Evolutionary conservation across 2,797 vertebrate species (phyloP).

Genomic region (Iguana delicatissima): DNA sequence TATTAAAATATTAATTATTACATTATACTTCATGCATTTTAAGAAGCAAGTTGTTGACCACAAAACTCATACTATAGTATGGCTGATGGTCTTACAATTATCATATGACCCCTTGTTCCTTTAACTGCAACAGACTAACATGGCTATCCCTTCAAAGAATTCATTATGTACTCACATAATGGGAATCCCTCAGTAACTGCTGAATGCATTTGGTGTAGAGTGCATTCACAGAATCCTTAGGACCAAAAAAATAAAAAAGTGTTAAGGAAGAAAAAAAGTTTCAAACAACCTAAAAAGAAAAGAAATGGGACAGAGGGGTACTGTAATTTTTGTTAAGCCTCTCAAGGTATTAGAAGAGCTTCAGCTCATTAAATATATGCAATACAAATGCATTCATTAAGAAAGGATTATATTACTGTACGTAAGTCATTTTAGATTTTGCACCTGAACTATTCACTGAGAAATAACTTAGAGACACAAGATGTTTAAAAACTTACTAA

Average conservation of each 20-base stretch:
- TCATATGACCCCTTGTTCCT: too few species aligned
- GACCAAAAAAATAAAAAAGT: background rate
- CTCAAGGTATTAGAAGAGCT: too few species aligned
- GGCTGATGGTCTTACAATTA: too few species aligned
- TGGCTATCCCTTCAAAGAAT: too few species aligned
- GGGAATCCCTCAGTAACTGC: constrained; percentile 93
- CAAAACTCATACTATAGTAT: too few species aligned
- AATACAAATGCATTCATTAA: background rate
- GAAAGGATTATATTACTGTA: background rate
- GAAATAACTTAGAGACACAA: background rate
- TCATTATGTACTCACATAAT: constrained; percentile 85
- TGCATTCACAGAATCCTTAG: constrained; percentile 91
- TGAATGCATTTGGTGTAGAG: constrained; percentile 97
- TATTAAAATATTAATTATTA: too few species aligned
- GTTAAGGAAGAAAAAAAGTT: background rate
- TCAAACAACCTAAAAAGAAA: background rate
- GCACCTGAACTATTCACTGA: background rate
- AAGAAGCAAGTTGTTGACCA: too few species aligned
- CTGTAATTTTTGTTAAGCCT: background rate
- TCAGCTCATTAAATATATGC: background rate
- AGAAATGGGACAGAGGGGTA: too few species aligned
- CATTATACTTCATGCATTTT: too few species aligned
- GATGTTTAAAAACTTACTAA: background rate
- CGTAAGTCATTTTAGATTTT: background rate
- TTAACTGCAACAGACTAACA: too few species aligned